Base-by-base conservation (phyloP, 2,888 invertebrate species). In the Nysson spinosus region DNA sequence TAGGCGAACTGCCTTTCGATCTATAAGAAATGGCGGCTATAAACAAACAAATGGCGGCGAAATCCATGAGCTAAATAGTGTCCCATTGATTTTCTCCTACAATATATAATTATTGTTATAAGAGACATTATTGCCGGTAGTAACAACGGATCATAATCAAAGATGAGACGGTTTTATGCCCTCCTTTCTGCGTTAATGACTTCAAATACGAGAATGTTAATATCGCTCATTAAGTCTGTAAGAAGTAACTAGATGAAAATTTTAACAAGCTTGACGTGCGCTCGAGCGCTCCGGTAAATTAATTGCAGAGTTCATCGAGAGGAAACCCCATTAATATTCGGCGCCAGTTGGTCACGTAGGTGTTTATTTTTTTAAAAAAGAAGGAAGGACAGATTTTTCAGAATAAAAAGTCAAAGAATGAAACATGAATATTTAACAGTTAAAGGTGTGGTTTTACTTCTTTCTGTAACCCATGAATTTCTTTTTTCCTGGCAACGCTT, bases 211-310 rank as follows among this genome's bases (percentile, higher is more conserved):
- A 50, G 49, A 56, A 68, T 65, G 67, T 69, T 77, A 77, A 78
- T 77, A 69, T 56, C 66, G 60, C 69, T 78, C 77, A 69, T 77
- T 70, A 77, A 70, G 54, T 68, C 49, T 62, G 64, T 58, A 69
- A 70, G 68, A 65, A 73, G 72, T 72, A 72, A 69, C 34, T 69
- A 57, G 73, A 76, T 77, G 72, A 74, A 76, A 72, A 72, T 72
- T 75, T 75, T 72, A 73, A 77, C 72, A 70, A 69, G 71, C 68
- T 65, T 54, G 51, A 47, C 49, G 46, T 42, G 43, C 42, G 46
- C 50, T 39, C 30, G 63, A 55, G 46, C 46, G 58, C 51, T 52
- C 49, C 54, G 70, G 68, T 74, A 69, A 78, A 79, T 79, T 75
- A 72, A 78, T 78, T 68, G 52, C 51, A 30, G 52, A 63, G 46